Base-by-base conservation (phyloP, 2,888 invertebrate species). In the Tenthredo scrophulariae region DNA sequence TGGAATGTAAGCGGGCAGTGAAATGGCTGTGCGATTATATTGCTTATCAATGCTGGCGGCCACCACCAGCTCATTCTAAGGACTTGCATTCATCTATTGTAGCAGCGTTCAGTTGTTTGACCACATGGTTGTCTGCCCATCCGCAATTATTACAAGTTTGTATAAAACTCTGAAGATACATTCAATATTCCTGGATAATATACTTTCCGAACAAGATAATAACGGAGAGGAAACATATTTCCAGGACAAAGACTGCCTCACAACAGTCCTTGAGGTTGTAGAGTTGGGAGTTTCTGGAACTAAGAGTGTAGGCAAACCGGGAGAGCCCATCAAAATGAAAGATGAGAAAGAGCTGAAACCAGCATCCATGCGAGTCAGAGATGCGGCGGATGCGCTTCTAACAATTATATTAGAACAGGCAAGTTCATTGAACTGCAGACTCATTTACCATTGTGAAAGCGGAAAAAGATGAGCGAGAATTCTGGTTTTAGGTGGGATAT, bases 1-100 rank as follows among this genome's bases (percentile, higher is more conserved):
- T 97, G 90, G 98, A 98, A 93, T 97, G 98, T 92, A 97, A 97
- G 94, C 95, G 98, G 91, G 98, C 98, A 18, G 98, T 99, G 33
- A 98, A 98, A 91, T 99, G 99, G 98, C 96, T 99, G 85, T 99
- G 99, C 94, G 98, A 99, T 94, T 99, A 99, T 94, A 99, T 99
- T 90, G 97, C 97, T 84, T 97, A 97, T 93, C 99, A 99, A 93
- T 98, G 99, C 94, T 97, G 97, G 90, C 96, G 98, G 87, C 99
- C 98, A 84, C 99, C 98, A 84, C 98, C 96, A 85, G 97, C 97
- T 70, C 98, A 98, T 94, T 98, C 98, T 79, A 97, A 98, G 93
- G 98, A 98, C 94, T 95, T 98, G 88, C 99, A 99, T 94, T 98
- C 98, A 33, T 97, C 98, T 77, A 98, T 98, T 87, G 98, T 99